Base-by-base conservation (phyloP, 2,888 invertebrate genomes). In the Patella pellucida region DNA sequence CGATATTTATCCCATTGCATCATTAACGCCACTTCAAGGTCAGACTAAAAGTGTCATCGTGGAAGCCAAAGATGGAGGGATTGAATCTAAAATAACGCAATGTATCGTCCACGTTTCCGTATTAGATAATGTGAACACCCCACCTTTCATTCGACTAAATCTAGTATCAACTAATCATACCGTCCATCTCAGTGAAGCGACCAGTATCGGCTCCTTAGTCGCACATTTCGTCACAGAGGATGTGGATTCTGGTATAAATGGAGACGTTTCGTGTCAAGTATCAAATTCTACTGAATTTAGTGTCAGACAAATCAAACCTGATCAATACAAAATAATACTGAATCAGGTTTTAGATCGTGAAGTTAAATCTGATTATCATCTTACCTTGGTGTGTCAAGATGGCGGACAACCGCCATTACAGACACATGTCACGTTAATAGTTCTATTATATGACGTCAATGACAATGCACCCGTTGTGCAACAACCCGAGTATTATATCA, bases 371-470 rank as follows among this genome's bases (percentile, higher is more conserved):
- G 19, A 19, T 3, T 23, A 62, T 14, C 62, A 62, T 14, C 2
- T 62, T 11, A 23, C n/a, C 2, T 23, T 62, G 23, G 62, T 62
- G 7, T 62, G 62, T 23, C 19, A 62, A 62, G 62, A 62, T 62
- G 62, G 62, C 4, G 62, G 62, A 62, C 62, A 62, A 23, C 62
- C 62, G 23, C 62, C 23, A 62, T 62, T 62, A 62, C 62, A 23
- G 23, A 9, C 62, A 12, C 5, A 19, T 23, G 23, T 62, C 23
- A 23, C 23, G 3, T 62, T 62, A 19, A 19, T 2, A 62, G 62
- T 62, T 9, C 11, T 62, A 12, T 23, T 62, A 9, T 23, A 23
- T 15, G 62, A 62, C 19, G 62, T 62, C 12, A 62, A 62, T 62
- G 62, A 62, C 11, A 62, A 62, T 62, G 2, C 62, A 9, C 62